Base-by-base conservation (phyloP, 2,113 vertebrate genomes). In the Motacilla alba region DNA sequence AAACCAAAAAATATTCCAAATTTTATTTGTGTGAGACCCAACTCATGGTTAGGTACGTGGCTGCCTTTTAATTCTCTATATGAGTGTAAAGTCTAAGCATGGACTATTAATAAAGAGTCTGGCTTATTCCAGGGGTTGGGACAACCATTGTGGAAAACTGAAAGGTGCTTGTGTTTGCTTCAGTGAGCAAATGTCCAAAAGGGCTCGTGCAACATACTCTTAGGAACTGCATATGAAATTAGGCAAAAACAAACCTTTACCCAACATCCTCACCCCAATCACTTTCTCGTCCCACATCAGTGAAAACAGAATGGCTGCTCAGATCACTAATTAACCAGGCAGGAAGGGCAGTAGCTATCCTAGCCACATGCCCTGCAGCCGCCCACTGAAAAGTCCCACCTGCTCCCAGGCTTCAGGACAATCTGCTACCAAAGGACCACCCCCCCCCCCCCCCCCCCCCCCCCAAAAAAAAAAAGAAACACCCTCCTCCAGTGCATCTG, bases 121-220 rank as follows among this genome's bases (percentile, higher is more conserved):
- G 15, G 33, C 58, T 80, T 68, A 79, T 17, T 52, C 58, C 49
- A 79, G 53, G 35, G 16, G 3, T 3, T 78, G 33, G 70, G 63
- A 30, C 2, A 15, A 63, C 52, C 24, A 22, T 2, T 28, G 30
- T 9, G 39, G 33, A 59, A 79, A 82, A 18, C 17, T 15, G 43
- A 7, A 8, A 0, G 0, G 60, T 58, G 52, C 47, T 39, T 30
- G 6, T 6, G 5, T 15, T 59, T 2, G 5, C 83, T 53, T 83
- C 73, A 80, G 44, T 5, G 19, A 90, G 55, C 20, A 52, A 43
- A n/a, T 23, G 31, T 39, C 50, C 15, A 7, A 69, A 75, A 44
- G 15, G 12, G 7, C 22, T 49, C 0, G 0, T 12, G 10, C 8
- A 33, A 59, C 0, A 0, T 30, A 27, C 15, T 8, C 39, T 12